phyloP scores from a whole-genome alignment of 64 coral and sea anemone genomes.

The Anthopleura sola region DNA sequence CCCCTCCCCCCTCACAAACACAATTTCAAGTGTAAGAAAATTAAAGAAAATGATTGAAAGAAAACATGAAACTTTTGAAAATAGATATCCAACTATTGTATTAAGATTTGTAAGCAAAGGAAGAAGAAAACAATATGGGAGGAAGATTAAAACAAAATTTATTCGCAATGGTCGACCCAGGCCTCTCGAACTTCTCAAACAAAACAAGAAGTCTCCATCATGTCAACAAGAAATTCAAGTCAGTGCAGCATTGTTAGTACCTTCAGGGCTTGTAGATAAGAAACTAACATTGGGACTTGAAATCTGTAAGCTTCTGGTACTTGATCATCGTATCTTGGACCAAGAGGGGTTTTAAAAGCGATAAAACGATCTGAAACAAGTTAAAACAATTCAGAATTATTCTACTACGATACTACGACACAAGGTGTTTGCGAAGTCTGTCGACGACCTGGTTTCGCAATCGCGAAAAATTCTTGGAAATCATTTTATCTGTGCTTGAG shows the following conservation, averaged over 20 bases:
- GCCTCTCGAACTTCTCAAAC: neutral
- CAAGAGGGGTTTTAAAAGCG: conserved; percentile 93
- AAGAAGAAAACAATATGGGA: neutral
- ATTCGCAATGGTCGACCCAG: neutral
- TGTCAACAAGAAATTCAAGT: neutral
- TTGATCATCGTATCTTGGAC: conserved; percentile 83
- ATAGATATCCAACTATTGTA: neutral
- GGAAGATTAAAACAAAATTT: neutral
- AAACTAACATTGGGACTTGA: conserved; percentile 87
- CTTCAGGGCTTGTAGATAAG: conserved; percentile 73
- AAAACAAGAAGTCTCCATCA: neutral
- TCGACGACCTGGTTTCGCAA: neutral
- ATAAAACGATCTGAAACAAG: conserved; percentile 77
- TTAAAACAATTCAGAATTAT: conserved; percentile 12
- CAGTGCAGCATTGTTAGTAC: conserved; percentile 6
- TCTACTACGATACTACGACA: neutral
- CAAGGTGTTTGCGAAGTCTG: neutral
- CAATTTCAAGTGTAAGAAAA: neutral
- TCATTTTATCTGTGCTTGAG: neutral
- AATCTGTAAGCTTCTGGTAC: conserved; percentile 88
- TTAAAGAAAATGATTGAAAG: neutral
- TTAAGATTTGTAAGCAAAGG: neutral
- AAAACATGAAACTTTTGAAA: neutral
- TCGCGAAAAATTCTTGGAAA: neutral
- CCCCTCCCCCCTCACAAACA: neutral